Conservation (phyloP, 2,797 vertebrate genomes). For the Parauchenoglanis punctatus region DNA sequence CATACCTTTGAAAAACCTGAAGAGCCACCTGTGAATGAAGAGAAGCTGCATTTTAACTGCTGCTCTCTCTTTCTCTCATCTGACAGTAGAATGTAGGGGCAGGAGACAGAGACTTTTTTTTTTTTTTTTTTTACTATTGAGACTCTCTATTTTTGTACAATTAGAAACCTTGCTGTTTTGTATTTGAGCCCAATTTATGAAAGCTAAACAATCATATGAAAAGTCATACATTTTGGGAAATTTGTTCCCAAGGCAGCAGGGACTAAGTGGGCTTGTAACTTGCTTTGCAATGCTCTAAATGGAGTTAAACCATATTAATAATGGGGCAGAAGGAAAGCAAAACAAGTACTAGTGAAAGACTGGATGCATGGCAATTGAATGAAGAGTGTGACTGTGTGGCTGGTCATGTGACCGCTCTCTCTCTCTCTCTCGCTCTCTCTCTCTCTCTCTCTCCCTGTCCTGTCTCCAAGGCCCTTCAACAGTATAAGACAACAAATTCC, state of each 20-base stretch:
- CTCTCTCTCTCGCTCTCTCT: constrained; percentile 33
- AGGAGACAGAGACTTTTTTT: constrained; percentile 78
- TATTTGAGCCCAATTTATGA: constrained; percentile 73
- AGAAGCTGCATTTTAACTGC: constrained; percentile 73
- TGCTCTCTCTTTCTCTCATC: constrained; percentile 79
- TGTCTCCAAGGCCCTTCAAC: constrained; percentile 71
- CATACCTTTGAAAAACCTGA: constrained; percentile 53
- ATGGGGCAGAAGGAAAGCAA: constrained; percentile 59
- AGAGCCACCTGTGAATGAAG: constrained; percentile 80
- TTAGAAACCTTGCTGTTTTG: constrained; percentile 60
- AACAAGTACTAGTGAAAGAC: constrained; percentile 28
- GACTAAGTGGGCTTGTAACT: constrained; percentile 48
- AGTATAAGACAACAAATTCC: constrained; percentile 78
- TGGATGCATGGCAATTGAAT: constrained; percentile 39
- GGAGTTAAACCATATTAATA: constrained; percentile 44
- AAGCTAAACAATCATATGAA: constrained; percentile 62
- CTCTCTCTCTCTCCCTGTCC: constrained; percentile 28
- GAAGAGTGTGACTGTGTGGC: constrained; percentile 71
- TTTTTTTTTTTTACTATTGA: constrained; percentile 72
- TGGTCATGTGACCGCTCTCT: constrained; percentile 65
- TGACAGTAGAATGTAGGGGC: constrained; percentile 99
- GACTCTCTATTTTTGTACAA: constrained; percentile 67
- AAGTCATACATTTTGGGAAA: constrained; percentile 26
- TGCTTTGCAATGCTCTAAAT: constrained; percentile 40
- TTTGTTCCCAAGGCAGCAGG: constrained; percentile 61